Base-by-base conservation (phyloP, 2,888 invertebrate species). In the Callosobruchus maculatus region DNA sequence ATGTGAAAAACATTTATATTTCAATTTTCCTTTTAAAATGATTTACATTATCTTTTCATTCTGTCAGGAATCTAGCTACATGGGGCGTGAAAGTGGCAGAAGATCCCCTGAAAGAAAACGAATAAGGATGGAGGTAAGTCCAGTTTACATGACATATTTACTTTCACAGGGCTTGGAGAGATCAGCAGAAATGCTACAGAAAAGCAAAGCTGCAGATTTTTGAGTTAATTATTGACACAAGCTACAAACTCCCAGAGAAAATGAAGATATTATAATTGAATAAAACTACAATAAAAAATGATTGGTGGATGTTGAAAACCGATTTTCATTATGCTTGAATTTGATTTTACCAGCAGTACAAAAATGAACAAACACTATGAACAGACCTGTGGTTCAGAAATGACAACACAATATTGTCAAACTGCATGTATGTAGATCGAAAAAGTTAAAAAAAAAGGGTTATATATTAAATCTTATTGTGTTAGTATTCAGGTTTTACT, bases 91-190 rank as follows among this genome's bases (percentile, higher is more conserved):
- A 74, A 89, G 90, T 84, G 88, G 88, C 76, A 89, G 90, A 84
- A 88, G 89, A 78, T 91, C 92, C 73, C 92, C 92, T 70, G 92
- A 92, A 71, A 88, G 91, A 74, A 92, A 92, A 85, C 88, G 91
- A 84, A 88, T 91, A 86, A 90, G 91, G 82, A 88, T 90, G 80
- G 91, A 91, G 89, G 91, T 91, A 86, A 81, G 85, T 83, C 73
- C 68, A 71, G 73, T 70, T 77, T 74, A 71, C 68, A 72, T 78
- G 67, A 22, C 0, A 22, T 66, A 70, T 72, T 74, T 71, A 70
- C 70, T 68, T 49, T 49, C 13, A 30, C 18, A 49, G 49, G 3
- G 1, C 49, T 49, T 3, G 13, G 18, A 49, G 49, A 3, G 49
- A 49, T 9, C 30, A 49, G 18, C 49, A 49, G 49, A 13, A 18